Evolutionary conservation across 2,113 vertebrate species (phyloP), one percentile per base, ranked within the genome.

Genomic region (Perca flavescens): DNA sequence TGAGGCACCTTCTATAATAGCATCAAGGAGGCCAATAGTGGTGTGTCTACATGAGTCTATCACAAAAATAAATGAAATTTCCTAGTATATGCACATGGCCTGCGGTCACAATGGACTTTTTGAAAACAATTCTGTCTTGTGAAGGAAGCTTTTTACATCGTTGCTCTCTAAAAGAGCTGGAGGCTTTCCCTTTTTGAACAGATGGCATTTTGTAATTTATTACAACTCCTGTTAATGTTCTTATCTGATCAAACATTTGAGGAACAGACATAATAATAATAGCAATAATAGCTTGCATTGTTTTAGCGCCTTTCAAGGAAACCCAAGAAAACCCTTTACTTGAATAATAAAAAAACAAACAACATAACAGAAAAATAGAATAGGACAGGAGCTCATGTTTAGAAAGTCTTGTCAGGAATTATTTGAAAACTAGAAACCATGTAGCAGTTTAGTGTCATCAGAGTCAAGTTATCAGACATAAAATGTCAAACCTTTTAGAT

Each of bases 381-480:
- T 43, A 16, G 62, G 3, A 65, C 62, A 64, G 63, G 7, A 9
- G 14, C 6, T 13, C 10, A 68, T 73, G 25, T 60, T 58, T 31
- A 31, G 4, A 60, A 62, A 21, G 22, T 62, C 22, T 74, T 74
- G 7, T 47, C 12, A 36, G 46, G 47, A 13, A 49, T 22, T 34
- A 8, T 62, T 15, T 53, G 11, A 60, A n/a, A 66, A 64, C 13
- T 40, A 22, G 34, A 21, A 25, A 74, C 31, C 28, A n/a, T 53
- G 14, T 14, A 14, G 6, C 10, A 46, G 36, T n/a, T 65, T 53
- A 57, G 6, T 61, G 56, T 73, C 12, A 46, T 74, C 28, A 43
- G 28, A 74, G 14, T 13, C 60, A 58, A 77, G 19, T 46, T 65
- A 73, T 61, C 40, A 28, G 1, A 65, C 43, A 53, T 70, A 71